phyloP scores from a whole-genome alignment of 2,113 vertebrate genomes.

The Charina bottae region DNA sequence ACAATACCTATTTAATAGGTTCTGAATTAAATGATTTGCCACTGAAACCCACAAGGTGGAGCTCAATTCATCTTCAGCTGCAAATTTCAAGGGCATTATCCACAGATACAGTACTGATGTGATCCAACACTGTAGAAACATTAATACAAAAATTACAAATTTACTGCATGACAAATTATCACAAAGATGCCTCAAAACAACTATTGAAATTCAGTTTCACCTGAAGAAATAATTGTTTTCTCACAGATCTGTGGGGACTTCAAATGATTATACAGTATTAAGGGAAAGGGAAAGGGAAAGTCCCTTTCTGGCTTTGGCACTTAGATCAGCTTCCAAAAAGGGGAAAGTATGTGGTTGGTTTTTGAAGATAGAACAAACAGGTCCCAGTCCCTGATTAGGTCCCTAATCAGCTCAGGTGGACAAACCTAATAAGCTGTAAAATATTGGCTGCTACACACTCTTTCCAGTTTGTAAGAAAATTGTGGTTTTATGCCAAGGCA shows the following conservation, averaged over 20 bases:
- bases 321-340: not conserved
- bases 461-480: not conserved
- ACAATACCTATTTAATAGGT: not conserved
- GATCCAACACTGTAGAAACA: not conserved
- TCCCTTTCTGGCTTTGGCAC: no score
- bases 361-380: not conserved
- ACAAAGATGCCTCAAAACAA: not conserved
- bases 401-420: not conserved
- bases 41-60: constrained; percentile 33
- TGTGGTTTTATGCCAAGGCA: not conserved
- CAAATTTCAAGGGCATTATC: not conserved
- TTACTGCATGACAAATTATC: not conserved
- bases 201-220: not conserved
- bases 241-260: not conserved
- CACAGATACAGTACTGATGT: not conserved
- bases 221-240: not conserved
- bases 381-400: no score
- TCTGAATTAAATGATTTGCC: constrained; percentile 14
- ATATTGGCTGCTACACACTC: not conserved
- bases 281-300: not conserved
- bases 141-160: not conserved
- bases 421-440: not conserved
- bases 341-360: not conserved
- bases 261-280: not conserved
- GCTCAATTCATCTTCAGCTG: constrained; percentile 11